These are phyloP conservation scores for Acarapis woodi DNA, from an alignment of 1,140 invertebrate species.

Conservation along the genomic window DNA sequence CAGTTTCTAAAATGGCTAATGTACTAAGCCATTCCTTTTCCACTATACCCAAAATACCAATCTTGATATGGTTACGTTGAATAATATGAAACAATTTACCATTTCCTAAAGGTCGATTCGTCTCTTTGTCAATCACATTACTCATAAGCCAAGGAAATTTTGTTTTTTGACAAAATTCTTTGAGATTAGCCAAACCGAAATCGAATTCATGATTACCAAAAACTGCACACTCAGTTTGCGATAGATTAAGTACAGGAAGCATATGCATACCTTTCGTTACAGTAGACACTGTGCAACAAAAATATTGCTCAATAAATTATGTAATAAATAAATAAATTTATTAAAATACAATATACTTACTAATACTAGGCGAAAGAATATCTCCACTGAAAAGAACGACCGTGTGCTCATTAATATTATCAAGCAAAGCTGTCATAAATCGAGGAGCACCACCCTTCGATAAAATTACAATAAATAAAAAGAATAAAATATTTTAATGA, in stretches of 20 bases:
- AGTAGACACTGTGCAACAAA: slow-evolving; percentile 36
- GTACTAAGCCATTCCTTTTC: slow-evolving; percentile 69
- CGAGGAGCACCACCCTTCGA: slow-evolving; percentile 59
- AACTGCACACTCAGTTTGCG: slow-evolving; percentile 50
- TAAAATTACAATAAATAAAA: too few relatives aligned
- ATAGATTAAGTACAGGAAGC: slow-evolving; percentile 54
- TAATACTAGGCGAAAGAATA: slow-evolving; percentile 55
- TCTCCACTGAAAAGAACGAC: slow-evolving; percentile 64
- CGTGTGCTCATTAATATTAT: slow-evolving; percentile 36
- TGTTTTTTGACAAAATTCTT: slow-evolving; percentile 35
- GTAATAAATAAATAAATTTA: background rate
- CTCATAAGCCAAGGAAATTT: slow-evolving; percentile 76
- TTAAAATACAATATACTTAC: slow-evolving; percentile 25
- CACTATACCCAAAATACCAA: slow-evolving; percentile 38
- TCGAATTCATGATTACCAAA: slow-evolving; percentile 84
- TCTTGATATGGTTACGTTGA: slow-evolving; percentile 37
- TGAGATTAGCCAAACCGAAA: slow-evolving; percentile 56
- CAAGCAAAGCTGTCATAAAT: slow-evolving; percentile 45
- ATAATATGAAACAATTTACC: slow-evolving; percentile 46
- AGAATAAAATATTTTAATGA: too few relatives aligned
- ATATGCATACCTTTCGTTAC: slow-evolving; percentile 74
- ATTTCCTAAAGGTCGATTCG: slow-evolving; percentile 43
- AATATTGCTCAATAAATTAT: background rate
- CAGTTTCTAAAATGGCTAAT: slow-evolving; percentile 50
- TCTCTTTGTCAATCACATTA: slow-evolving; percentile 63